A percentile compares a stretch with the other conserved stretches of the same genome.
Conservation (phyloP, 2,888 invertebrate genomes). For the Acronicta leporina region DNA sequence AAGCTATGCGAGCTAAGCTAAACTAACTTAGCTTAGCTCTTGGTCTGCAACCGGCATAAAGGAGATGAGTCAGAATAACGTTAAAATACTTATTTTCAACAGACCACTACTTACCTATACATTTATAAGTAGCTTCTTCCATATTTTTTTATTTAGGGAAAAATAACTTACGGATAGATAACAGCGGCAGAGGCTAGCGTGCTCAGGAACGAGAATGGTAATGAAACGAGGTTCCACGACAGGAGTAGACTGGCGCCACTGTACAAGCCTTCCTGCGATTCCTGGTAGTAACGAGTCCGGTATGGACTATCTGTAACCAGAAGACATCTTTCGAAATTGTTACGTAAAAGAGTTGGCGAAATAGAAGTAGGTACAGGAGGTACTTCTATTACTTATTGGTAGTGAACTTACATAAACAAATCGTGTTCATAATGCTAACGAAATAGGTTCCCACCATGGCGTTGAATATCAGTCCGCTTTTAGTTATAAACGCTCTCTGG, state of each 20-base stretch:
- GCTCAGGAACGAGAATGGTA: constrained; percentile 95
- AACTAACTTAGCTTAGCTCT: too few relatives aligned
- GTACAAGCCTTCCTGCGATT: constrained; percentile 96
- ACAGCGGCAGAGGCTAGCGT: constrained; percentile 92
- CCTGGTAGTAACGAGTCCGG: constrained; percentile 97
- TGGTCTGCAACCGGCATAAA: too few relatives aligned
- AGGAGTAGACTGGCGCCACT: constrained; percentile 95
- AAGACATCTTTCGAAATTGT: not conserved
- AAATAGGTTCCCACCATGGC: constrained; percentile 91
- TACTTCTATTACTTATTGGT: too few relatives aligned
- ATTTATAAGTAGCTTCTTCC: too few relatives aligned
- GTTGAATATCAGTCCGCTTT: constrained; percentile 92
- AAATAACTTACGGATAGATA: constrained; percentile 91
- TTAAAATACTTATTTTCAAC: too few relatives aligned
- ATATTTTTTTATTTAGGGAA: not conserved
- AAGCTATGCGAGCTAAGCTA: too few relatives aligned
- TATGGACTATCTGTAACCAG: constrained; percentile 92
- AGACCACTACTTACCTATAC: too few relatives aligned
- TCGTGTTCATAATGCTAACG: constrained; percentile 91
- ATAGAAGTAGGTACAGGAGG: not conserved
- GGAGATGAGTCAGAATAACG: too few relatives aligned
- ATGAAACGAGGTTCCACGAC: constrained; percentile 93
- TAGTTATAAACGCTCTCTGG: constrained; percentile 92
- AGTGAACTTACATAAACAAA: constrained; percentile 91
- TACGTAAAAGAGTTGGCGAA: too few relatives aligned